Evolutionary conservation across 2,797 vertebrate genomes (phyloP), one percentile per base, ranked within the genome.

Genomic region (Melanotaenia nigrans): DNA sequence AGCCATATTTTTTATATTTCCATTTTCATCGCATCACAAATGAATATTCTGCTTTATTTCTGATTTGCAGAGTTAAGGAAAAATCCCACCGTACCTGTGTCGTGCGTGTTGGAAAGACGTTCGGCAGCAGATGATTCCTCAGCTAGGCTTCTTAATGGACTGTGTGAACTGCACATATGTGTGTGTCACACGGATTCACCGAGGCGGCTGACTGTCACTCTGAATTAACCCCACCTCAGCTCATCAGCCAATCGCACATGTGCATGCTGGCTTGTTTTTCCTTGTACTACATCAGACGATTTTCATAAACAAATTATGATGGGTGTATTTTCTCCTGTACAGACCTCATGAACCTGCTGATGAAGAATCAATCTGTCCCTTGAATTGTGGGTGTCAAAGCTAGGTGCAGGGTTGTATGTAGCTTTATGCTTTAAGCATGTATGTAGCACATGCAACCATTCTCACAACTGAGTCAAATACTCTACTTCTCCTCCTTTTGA

Each of bases 161-260:
- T 65, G 77, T 16, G 56, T 67, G 51, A 16, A 9, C 13, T 54
- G 33, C 24, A 54, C 42, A 42, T 61, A 51, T 64, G 32, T 33
- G 61, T 5, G 73, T 73, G 70, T 79, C 71, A 65, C 65, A 55
- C 57, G 78, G 79, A 83, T 73, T 84, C 72, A 76, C 63, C 68
- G 82, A 84, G 85, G 68, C 84, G 86, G 90, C 88, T 92, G 88
- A 88, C 75, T 92, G 89, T 92, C 92, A 82, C 6, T 74, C 75
- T 84, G 72, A 90, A 91, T 92, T 92, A 93, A 25, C 81, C 40
- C 75, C 82, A 73, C 82, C 85, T 89, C 82, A 91, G 68, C 86
- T 77, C 78, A 32, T 10, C 18, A 85, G 72, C 92, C 93, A 94
- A 92, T 94, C 88, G 79, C 72, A 63, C 7, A 20, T 1, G 61